Evolutionary conservation across 2,113 vertebrate genomes (phyloP).

Genomic region (Ardeotis arabs): DNA sequence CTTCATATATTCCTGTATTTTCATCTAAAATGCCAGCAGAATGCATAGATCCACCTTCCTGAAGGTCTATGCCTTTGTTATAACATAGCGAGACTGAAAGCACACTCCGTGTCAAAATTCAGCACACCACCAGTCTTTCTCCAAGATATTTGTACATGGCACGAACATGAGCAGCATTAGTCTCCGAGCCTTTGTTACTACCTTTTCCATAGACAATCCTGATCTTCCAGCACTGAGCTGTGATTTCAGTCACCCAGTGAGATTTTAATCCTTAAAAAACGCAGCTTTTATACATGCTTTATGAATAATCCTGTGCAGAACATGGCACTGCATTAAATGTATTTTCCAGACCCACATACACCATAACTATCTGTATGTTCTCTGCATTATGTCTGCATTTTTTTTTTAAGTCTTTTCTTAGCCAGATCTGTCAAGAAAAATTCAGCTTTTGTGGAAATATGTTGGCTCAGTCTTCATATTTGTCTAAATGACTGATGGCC

Average conservation of each 20-base stretch:
- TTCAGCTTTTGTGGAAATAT: background rate
- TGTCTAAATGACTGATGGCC: background rate
- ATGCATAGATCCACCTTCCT: background rate
- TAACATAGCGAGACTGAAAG: background rate
- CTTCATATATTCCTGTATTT: background rate
- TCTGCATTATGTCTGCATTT: background rate
- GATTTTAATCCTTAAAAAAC: background rate
- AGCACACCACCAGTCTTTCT: background rate
- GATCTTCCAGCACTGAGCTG: background rate
- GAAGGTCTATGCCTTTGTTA: background rate
- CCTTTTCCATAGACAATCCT: background rate
- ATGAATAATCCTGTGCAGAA: background rate
- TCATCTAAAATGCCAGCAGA: background rate
- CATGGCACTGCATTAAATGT: background rate
- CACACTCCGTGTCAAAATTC: background rate
- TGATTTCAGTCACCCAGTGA: background rate
- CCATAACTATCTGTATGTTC: background rate
- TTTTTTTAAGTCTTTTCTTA: background rate
- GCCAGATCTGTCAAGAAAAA: background rate
- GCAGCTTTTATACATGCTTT: background rate
- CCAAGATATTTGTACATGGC: background rate
- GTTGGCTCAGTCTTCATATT: background rate
- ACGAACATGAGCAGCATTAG: background rate
- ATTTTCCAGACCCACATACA: background rate
- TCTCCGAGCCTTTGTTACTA: background rate